Percentiles rank a stretch among this genome's conserved stretches.
Evolutionary conservation across 2,797 vertebrate species (phyloP).

Genomic region (Cetoscarus ocellatus): DNA sequence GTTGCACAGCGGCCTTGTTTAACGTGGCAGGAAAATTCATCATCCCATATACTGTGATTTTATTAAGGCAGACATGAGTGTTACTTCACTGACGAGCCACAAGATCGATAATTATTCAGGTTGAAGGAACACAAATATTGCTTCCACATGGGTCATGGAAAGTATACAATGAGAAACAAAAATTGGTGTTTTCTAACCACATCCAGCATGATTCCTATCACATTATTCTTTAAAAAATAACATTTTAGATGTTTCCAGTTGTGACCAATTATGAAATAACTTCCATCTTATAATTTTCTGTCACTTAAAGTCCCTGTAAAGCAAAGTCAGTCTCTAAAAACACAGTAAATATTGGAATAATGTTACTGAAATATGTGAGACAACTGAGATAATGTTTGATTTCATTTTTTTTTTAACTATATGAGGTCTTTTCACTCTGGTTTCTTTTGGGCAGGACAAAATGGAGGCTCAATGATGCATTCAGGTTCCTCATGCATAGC

Average conservation of each 20-base stretch:
- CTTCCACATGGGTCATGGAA: constrained; percentile 43
- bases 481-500: no score
- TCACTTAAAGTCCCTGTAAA: constrained; percentile 8
- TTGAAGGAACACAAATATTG: constrained; percentile 60
- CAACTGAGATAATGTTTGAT: no score
- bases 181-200: constrained; percentile 18
- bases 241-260: constrained; percentile 1
- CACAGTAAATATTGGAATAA: no score
- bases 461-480: no score
- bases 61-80: constrained; percentile 68
- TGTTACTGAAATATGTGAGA: no score
- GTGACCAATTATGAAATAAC: background rate
- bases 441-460: no score
- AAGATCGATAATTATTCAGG: constrained; percentile 33
- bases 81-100: constrained; percentile 58
- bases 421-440: no score
- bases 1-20: background rate
- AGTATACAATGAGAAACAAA: constrained; percentile 9
- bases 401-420: no score
- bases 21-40: constrained; percentile 21
- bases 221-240: constrained; percentile 7
- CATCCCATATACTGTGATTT: constrained; percentile 28
- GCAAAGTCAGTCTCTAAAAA: background rate
- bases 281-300: background rate
- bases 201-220: background rate